Evolutionary conservation across 35 echinoderm and acorn worm species (phyloP).

Genomic region (Ptychodera flava): DNA sequence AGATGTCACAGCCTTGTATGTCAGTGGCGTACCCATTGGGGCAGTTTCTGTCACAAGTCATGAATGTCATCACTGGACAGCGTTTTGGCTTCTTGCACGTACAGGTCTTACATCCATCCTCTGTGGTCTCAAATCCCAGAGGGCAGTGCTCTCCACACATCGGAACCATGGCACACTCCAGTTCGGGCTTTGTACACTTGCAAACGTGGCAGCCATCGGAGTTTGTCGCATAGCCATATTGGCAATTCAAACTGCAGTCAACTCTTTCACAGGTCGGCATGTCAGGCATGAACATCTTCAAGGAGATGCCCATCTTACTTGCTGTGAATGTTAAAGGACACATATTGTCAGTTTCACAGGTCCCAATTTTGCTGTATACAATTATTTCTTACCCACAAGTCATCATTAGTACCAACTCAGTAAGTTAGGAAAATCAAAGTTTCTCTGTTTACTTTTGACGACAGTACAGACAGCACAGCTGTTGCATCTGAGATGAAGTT

Average conservation of each 20-base stretch:
- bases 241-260: constrained; percentile 12
- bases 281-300: background rate
- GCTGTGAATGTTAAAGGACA: too few species aligned
- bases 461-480: too few species aligned
- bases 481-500: too few species aligned
- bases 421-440: too few species aligned
- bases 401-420: too few species aligned
- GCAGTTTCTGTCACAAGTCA: constrained; percentile 16
- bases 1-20: constrained; percentile 21
- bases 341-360: too few species aligned
- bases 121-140: constrained; percentile 24
- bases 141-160: background rate
- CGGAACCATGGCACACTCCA: background rate
- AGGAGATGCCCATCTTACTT: background rate
- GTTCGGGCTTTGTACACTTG: constrained; percentile 11
- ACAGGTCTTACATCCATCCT: constrained; percentile 36
- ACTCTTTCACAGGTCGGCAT: background rate
- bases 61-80: background rate
- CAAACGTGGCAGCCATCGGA: constrained; percentile 14
- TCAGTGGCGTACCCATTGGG: constrained; percentile 30
- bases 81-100: constrained; percentile 36
- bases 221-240: constrained; percentile 19
- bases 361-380: too few species aligned
- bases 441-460: too few species aligned
- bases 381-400: too few species aligned